Percentiles rank a stretch among this genome's conserved stretches.
These are phyloP conservation scores for Mantis religiosa DNA, from an alignment of 2,888 invertebrate species.

Conservation along the genomic window DNA sequence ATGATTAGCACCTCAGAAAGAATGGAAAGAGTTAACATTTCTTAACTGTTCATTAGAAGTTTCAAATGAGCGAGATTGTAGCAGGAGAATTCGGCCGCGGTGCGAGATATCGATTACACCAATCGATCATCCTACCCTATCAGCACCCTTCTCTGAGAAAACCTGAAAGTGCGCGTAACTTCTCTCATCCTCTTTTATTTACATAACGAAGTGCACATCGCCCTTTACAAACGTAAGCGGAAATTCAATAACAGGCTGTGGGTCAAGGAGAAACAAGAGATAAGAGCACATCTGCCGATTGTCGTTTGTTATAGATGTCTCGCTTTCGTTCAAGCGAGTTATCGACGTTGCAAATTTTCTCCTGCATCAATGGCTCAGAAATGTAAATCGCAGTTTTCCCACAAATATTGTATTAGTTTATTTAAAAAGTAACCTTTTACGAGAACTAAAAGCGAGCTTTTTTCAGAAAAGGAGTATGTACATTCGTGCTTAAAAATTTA, in stretches of 20 bases:
- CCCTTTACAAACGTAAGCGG: not conserved
- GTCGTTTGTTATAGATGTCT: not conserved
- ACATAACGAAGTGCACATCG: not conserved
- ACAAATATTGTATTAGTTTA: too few relatives aligned
- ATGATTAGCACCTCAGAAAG: too few relatives aligned
- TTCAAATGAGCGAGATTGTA: not conserved
- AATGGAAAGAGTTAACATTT: not conserved
- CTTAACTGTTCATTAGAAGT: not conserved
- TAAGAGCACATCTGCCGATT: not conserved
- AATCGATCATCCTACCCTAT: not conserved
- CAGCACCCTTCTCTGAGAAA: not conserved
- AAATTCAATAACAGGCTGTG: not conserved
- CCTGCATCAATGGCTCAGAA: too few relatives aligned
- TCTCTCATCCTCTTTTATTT: not conserved
- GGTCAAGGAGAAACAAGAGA: not conserved
- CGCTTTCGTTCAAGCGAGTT: not conserved
- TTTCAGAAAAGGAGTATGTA: too few relatives aligned
- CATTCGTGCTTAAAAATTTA: too few relatives aligned
- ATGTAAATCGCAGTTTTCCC: too few relatives aligned
- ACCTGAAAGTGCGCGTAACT: not conserved
- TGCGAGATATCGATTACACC: not conserved
- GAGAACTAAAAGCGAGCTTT: too few relatives aligned
- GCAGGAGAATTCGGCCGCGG: not conserved
- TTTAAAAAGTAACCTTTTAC: too few relatives aligned
- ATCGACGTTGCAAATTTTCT: too few relatives aligned